Base-by-base conservation (phyloP, 2,113 vertebrate genomes). In the Nicator chloris region DNA sequence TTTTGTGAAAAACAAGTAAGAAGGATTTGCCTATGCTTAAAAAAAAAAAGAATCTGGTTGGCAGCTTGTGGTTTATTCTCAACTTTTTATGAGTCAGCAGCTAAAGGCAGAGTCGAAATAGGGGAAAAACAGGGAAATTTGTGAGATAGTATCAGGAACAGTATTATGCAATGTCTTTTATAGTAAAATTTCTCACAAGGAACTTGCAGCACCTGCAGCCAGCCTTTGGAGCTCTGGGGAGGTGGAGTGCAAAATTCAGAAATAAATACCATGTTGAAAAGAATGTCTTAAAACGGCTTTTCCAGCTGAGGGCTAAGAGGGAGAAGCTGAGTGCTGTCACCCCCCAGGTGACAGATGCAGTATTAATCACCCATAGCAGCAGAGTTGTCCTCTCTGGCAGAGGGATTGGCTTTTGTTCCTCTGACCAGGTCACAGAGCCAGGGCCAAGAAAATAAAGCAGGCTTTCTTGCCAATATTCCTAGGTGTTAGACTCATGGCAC, bases 51-150 rank as follows among this genome's bases (percentile, higher is more conserved):
- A 71, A 84, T 68, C 53, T 84, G 27, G 20, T 92, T 76, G 89
- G 81, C 76, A 91, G 72, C 35, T 90, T 83, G 82, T 88, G 92
- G 90, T 78, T 96, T 92, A 66, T 86, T 94, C 82, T 90, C 35
- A 37, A 92, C 33, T 94, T 95, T 83, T 90, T 94, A 13, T 93
- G 85, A 96, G 86, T 96, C 95, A 96, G 93, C 86, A 70, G 59
- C 70, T 90, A 79, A 71, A 88, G 64, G 39, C 86, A 82, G 71
- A 87, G 66, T 66, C 2, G 9, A 91, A 90, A 72, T 53, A 78
- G 60, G 82, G 87, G 65, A 53, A 81, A 91, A 90, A 40, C 18
- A 44, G 94, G 81, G 89, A 90, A 92, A 89, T 95, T 87, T 0
- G 2, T 82, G 77, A 93, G 93, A 86, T 86, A 63, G 57, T 53